Evolutionary conservation across 2,797 vertebrate genomes (phyloP).

Genomic region (Petrocephalus schoutedeni): DNA sequence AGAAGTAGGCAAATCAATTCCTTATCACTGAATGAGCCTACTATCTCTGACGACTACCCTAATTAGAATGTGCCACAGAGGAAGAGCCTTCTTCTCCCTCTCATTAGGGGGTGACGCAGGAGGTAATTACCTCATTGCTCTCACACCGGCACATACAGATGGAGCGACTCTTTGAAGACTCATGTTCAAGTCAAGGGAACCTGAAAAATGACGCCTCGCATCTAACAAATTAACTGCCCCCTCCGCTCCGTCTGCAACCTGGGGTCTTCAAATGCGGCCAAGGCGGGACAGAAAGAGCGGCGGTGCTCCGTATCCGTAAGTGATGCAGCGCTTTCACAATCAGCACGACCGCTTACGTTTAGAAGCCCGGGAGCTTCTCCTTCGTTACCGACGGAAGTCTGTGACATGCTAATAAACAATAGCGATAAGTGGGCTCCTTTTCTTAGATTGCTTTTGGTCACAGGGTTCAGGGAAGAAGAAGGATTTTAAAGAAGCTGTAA

Average conservation of each 20-base stretch:
- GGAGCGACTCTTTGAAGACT: background rate
- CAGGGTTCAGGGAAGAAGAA: background rate
- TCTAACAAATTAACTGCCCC: background rate
- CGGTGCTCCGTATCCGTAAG: background rate
- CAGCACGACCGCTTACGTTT: background rate
- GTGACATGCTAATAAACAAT: background rate
- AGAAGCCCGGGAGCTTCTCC: background rate
- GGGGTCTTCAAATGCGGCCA: background rate
- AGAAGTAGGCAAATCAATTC: background rate
- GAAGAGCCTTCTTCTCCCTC: background rate
- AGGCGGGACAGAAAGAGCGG: background rate
- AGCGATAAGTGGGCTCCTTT: background rate
- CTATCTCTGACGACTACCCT: background rate
- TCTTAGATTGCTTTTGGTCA: background rate
- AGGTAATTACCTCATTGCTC: conserved; percentile 14
- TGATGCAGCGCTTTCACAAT: background rate
- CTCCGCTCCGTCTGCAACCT: background rate
- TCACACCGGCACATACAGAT: background rate
- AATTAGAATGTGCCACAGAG: background rate
- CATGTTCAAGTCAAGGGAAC: background rate
- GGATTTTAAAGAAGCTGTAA: background rate
- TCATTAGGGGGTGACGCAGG: background rate
- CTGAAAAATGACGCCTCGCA: background rate
- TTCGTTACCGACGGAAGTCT: background rate
- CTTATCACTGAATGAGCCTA: background rate